Conservation (phyloP, 2,113 vertebrate genomes). For the Baryphthengus martii region DNA sequence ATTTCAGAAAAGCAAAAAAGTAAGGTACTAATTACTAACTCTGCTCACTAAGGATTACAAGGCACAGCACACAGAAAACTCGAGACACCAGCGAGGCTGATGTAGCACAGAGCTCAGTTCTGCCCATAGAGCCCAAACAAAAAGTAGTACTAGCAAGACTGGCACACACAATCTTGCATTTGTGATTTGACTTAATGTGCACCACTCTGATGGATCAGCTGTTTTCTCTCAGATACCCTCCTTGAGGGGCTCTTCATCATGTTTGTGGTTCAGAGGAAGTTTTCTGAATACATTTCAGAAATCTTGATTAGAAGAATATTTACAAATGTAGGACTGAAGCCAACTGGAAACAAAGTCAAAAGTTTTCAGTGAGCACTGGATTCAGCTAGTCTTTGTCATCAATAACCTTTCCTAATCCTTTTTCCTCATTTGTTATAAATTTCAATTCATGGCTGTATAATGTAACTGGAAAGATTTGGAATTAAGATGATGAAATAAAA, state of each 20-base stretch:
- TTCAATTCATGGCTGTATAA: background rate
- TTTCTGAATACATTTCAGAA: background rate
- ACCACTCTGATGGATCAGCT: background rate
- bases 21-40: background rate
- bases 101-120: background rate
- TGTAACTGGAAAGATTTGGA: background rate
- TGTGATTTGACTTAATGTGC: background rate
- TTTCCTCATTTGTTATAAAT: background rate
- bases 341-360: background rate
- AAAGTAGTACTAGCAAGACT: too few species aligned
- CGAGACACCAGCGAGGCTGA: background rate
- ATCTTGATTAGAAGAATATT: background rate
- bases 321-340: background rate
- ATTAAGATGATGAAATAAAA: constrained; percentile 45
- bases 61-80: background rate
- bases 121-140: background rate
- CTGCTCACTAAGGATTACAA: background rate
- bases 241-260: background rate
- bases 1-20: background rate
- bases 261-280: background rate
- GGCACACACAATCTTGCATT: background rate
- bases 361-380: background rate
- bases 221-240: background rate
- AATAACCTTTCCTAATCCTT: background rate
- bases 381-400: background rate